phyloP scores from a whole-genome alignment of 2,888 invertebrate genomes.

The Noctua comes region DNA sequence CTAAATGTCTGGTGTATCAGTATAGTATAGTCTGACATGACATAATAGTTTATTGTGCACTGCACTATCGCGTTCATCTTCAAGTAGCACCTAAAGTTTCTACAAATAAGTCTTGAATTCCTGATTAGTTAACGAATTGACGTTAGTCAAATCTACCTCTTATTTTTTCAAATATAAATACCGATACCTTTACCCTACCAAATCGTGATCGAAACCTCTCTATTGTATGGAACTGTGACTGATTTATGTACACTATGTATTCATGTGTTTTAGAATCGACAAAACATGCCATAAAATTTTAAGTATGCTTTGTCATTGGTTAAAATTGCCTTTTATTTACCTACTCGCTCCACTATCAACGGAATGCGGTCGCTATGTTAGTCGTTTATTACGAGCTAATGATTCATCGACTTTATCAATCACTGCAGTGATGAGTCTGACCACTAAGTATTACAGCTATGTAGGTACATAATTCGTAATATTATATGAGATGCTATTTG shows the following conservation, averaged over 20 bases:
- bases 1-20: constrained; percentile 10
- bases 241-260: constrained; percentile 17
- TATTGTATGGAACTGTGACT: constrained; percentile 3
- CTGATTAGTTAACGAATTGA: background rate
- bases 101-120: constrained; percentile 10
- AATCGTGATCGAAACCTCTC: constrained; percentile 10
- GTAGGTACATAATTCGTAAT: constrained; percentile 7
- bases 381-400: constrained; percentile 81
- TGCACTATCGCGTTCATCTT: constrained; percentile 13
- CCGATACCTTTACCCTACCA: background rate
- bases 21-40: constrained; percentile 11
- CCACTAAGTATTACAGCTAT: constrained; percentile 40
- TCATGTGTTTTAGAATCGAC: constrained; percentile 33
- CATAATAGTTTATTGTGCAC: constrained; percentile 20
- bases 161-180: constrained; percentile 9
- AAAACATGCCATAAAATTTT: constrained; percentile 51
- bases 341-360: constrained; percentile 80
- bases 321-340: constrained; percentile 75
- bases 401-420: constrained; percentile 86
- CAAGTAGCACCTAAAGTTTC: constrained; percentile 20
- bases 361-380: constrained; percentile 86
- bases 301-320: constrained; percentile 63
- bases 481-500: constrained; percentile 17
- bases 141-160: constrained; percentile 14
- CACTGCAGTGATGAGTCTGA: constrained; percentile 68